A percentile compares a stretch with the other conserved stretches of the same genome.
Conservation (phyloP, 2,888 invertebrate species). For the Perizoma flavofasciatum region DNA sequence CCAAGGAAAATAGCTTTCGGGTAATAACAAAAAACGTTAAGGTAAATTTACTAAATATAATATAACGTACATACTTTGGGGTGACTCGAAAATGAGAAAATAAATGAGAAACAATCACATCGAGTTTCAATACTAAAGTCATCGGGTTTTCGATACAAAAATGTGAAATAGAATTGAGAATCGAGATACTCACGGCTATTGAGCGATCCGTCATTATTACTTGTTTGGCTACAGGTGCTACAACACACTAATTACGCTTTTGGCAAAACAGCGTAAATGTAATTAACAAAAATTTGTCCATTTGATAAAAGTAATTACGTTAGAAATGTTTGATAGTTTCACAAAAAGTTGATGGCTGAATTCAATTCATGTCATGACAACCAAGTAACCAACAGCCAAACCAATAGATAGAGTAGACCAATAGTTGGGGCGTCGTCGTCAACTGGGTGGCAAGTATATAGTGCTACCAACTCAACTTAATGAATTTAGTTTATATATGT, state of each 20-base stretch:
- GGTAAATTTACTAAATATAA: too few relatives aligned
- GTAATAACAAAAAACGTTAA: too few relatives aligned
- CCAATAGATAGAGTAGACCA: too few relatives aligned
- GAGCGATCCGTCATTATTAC: slow-evolving; percentile 65
- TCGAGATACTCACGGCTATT: slow-evolving; percentile 64
- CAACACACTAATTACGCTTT: slow-evolving; percentile 1
- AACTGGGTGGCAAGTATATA: too few relatives aligned
- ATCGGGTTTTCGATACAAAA: slow-evolving; percentile 34
- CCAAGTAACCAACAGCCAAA: too few relatives aligned
- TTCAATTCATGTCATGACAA: slow-evolving; percentile 48
- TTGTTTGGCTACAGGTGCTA: neutral
- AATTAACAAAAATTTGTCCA: slow-evolving; percentile 28
- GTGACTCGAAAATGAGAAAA: too few relatives aligned
- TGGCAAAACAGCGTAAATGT: neutral
- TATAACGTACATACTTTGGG: too few relatives aligned
- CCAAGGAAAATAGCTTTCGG: too few relatives aligned
- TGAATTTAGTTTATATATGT: too few relatives aligned
- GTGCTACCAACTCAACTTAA: too few relatives aligned
- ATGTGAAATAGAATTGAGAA: slow-evolving; percentile 18
- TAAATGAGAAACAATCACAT: slow-evolving; percentile 27
- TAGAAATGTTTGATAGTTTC: slow-evolving; percentile 17
- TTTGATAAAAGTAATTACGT: slow-evolving; percentile 14
- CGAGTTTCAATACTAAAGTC: slow-evolving; percentile 47
- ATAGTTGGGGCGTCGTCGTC: slow-evolving; percentile 59
- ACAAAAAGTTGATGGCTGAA: slow-evolving; percentile 55